Evolutionary conservation across 1,140 invertebrate genomes (phyloP).

Genomic region (Penaeus japonicus): DNA sequence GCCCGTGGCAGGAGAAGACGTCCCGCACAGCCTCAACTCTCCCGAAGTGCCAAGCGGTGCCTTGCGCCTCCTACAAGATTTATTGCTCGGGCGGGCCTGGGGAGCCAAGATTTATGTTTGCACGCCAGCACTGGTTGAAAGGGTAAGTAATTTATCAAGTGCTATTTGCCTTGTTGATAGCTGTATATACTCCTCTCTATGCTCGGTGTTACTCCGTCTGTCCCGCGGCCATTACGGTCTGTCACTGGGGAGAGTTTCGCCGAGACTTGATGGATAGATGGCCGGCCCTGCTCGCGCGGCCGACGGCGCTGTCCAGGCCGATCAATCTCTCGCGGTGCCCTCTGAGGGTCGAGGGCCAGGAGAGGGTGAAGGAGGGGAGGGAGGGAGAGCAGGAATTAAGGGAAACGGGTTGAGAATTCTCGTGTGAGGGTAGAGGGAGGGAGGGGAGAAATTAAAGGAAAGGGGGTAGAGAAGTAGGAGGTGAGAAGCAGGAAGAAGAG

Average conservation of each 20-base stretch:
- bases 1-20: slow-evolving; percentile 18
- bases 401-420: too few relatives aligned
- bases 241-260: slow-evolving; percentile 29
- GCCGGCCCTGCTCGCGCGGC: neutral
- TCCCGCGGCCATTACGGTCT: slow-evolving; percentile 44
- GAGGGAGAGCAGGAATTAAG: too few relatives aligned
- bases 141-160: slow-evolving; percentile 56
- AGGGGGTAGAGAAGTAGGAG: too few relatives aligned
- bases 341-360: too few relatives aligned
- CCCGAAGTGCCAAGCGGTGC: slow-evolving; percentile 43
- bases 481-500: too few relatives aligned
- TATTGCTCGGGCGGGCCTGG: slow-evolving; percentile 45
- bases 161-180: slow-evolving; percentile 57
- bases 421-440: too few relatives aligned
- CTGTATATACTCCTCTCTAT: slow-evolving; percentile 50
- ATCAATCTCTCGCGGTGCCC: too few relatives aligned
- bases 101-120: slow-evolving; percentile 53
- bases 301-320: too few relatives aligned
- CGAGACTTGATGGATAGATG: slow-evolving; percentile 28
- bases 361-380: too few relatives aligned
- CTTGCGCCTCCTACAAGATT: slow-evolving; percentile 53
- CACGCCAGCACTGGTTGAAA: slow-evolving; percentile 55
- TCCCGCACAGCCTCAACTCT: slow-evolving; percentile 26
- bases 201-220: slow-evolving; percentile 48
- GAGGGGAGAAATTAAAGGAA: too few relatives aligned